phyloP scores from a whole-genome alignment of 92 coral and sea anemone species.

The Porites evermanni region DNA sequence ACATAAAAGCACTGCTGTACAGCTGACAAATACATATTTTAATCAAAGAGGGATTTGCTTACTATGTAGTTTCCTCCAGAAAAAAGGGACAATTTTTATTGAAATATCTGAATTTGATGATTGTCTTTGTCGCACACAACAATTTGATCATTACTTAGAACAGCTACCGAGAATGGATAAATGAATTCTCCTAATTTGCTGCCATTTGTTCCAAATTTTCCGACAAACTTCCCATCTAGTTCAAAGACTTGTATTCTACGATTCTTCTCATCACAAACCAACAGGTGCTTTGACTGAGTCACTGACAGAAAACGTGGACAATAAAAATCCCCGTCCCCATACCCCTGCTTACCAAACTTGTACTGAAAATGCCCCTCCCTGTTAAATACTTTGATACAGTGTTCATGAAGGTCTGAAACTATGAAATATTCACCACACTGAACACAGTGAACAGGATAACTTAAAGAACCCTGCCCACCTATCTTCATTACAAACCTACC shows the following conservation, averaged over 20 bases:
- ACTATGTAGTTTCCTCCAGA: no score
- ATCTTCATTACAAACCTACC: not conserved
- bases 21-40: no score
- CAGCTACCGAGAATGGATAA: not conserved
- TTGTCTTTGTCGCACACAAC: not conserved
- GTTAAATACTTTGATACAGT: not conserved
- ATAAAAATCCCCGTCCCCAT: not conserved
- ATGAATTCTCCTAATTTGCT: not conserved
- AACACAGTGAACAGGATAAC: not conserved
- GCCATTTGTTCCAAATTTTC: not conserved
- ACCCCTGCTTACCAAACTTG: conserved; percentile 3
- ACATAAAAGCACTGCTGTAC: no score
- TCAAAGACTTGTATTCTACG: conserved; percentile 1
- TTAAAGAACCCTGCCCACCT: not conserved
- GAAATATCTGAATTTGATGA: not conserved
- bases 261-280: not conserved
- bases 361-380: not conserved
- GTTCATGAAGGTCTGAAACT: not conserved
- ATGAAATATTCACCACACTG: conserved; percentile 2
- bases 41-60: no score
- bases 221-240: not conserved
- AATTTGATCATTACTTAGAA: not conserved
- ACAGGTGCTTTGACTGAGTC: not conserved
- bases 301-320: not conserved
- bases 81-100: no score